phyloP scores from a whole-genome alignment of 1,140 invertebrate genomes.

The Homalodisca vitripennis region DNA sequence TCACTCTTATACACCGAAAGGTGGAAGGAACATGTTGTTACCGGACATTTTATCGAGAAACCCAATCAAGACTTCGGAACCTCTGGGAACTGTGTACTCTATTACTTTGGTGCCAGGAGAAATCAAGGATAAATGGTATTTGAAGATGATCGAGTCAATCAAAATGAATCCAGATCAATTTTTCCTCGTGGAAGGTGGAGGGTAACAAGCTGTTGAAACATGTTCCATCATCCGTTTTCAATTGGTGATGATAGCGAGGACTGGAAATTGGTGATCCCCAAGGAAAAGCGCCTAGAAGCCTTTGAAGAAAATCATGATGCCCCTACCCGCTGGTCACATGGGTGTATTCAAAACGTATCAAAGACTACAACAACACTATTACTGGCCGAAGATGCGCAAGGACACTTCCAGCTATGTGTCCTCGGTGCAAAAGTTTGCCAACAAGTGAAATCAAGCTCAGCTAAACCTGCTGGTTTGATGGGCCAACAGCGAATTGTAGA shows the following conservation, averaged over 20 bases:
- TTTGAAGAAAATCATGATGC: background rate
- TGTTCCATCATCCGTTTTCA: background rate
- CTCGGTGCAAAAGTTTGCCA: background rate
- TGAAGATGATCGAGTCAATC: background rate
- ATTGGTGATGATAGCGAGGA: background rate
- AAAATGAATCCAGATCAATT: background rate
- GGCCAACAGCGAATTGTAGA: background rate
- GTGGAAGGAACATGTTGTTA: conserved; percentile 30
- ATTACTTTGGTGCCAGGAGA: background rate
- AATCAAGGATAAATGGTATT: background rate
- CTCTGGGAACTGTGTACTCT: background rate
- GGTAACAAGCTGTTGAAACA: background rate
- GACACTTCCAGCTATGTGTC: background rate
- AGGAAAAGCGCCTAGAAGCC: background rate
- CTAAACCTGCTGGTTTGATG: background rate
- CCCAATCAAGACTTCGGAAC: background rate
- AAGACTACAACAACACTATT: background rate
- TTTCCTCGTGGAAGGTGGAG: background rate
- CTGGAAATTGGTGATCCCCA: background rate
- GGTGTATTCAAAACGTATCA: background rate
- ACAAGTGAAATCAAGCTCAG: background rate
- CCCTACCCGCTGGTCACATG: background rate
- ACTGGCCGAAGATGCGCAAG: conserved; percentile 6
- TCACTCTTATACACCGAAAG: conserved; percentile 43
- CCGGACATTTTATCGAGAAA: background rate